These are phyloP conservation scores for Alethe castanea DNA, from an alignment of 2,113 vertebrate genomes.

Conservation along the genomic window DNA sequence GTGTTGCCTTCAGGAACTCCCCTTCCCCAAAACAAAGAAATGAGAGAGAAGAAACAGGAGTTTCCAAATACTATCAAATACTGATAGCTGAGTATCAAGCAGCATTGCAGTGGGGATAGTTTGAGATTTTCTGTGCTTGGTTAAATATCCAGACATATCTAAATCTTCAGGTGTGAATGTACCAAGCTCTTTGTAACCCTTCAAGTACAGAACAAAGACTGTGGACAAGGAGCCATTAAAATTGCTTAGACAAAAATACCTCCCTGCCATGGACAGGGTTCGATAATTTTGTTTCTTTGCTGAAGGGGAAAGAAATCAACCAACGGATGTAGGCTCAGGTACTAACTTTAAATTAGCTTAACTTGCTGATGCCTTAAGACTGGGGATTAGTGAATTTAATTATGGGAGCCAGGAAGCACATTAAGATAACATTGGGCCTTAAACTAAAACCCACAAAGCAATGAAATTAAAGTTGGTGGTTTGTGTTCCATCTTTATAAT, in stretches of 20 bases:
- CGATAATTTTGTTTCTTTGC: constrained; percentile 49
- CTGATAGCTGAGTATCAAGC: background rate
- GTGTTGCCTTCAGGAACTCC: background rate
- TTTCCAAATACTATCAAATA: background rate
- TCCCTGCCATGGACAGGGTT: constrained; percentile 14
- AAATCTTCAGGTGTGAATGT: background rate
- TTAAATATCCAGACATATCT: background rate
- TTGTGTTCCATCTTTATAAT: background rate
- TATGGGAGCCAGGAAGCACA: constrained; percentile 46
- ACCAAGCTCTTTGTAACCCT: background rate
- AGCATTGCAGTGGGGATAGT: fast-evolving
- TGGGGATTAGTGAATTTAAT: constrained; percentile 67
- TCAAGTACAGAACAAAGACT: background rate
- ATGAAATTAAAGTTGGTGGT: background rate
- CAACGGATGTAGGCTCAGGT: constrained; percentile 1
- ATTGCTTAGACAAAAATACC: background rate
- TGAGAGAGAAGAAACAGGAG: background rate
- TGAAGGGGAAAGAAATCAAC: background rate
- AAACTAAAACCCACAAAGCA: constrained; percentile 41
- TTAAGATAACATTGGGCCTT: constrained; percentile 54
- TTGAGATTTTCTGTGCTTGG: background rate
- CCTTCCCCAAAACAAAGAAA: background rate
- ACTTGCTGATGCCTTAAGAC: constrained; percentile 63
- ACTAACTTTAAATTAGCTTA: constrained; percentile 65
- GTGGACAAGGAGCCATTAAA: background rate